Evolutionary conservation across 2,797 vertebrate genomes (phyloP).

Genomic region (Euphonia xanthogaster): DNA sequence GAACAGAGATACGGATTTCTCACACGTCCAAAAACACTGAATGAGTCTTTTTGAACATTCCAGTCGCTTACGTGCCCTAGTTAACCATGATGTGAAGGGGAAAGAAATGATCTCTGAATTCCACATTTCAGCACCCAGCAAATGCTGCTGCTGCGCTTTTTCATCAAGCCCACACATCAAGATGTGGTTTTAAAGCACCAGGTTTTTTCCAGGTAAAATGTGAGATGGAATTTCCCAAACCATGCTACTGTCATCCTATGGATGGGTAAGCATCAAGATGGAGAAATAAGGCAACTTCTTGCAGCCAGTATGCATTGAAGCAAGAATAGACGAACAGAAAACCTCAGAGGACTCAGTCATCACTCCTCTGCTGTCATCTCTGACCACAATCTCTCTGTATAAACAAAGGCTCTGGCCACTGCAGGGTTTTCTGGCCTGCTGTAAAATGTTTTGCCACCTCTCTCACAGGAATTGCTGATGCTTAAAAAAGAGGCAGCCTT

Average conservation of each 20-base stretch:
- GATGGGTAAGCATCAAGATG: neutral
- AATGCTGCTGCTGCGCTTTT: neutral
- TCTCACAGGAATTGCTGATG: neutral
- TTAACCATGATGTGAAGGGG: neutral
- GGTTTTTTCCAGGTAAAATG: neutral
- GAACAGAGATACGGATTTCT: neutral
- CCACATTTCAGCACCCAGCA: neutral
- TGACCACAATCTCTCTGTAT: neutral
- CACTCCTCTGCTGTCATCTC: neutral
- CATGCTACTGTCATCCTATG: neutral
- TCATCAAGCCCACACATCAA: neutral
- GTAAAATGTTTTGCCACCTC: neutral
- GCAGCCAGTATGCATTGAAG: neutral
- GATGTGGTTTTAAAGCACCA: neutral
- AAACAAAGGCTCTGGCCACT: slow-evolving; percentile 33
- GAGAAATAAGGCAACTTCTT: neutral
- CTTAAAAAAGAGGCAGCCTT: slow-evolving; percentile 4
- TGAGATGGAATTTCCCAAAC: neutral
- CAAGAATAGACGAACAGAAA: neutral
- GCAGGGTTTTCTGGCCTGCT: slow-evolving; percentile 5
- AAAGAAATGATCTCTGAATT: neutral
- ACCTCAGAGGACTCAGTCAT: slow-evolving; percentile 26
- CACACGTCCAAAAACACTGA: neutral
- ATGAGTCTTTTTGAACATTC: neutral
- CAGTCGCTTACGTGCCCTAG: neutral